These are phyloP conservation scores for Marasmarcha lunaedactyla DNA, from an alignment of 2,888 invertebrate genomes.

Conservation along the genomic window DNA sequence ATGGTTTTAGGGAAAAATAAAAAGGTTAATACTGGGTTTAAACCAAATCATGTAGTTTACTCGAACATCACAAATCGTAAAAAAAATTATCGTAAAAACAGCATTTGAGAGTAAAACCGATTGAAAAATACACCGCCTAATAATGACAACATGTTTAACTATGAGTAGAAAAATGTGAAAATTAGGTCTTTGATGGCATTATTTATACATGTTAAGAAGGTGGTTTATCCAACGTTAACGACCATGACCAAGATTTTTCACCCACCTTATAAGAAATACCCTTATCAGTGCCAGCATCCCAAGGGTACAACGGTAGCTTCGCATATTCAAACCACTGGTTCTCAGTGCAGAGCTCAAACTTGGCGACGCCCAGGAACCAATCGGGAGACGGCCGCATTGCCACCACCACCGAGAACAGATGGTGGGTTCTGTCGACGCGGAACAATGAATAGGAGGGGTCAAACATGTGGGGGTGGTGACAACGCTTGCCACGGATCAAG, in stretches of 20 bases:
- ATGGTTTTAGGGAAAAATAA: not conserved
- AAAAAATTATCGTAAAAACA: too few relatives aligned
- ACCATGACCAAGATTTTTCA: too few relatives aligned
- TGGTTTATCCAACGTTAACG: too few relatives aligned
- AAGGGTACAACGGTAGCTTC: constrained; percentile 43
- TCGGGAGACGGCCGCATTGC: constrained; percentile 57
- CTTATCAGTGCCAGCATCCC: constrained; percentile 55
- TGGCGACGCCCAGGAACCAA: constrained; percentile 53
- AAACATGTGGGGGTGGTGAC: constrained; percentile 50
- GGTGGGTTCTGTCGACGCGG: constrained; percentile 48
- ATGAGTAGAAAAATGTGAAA: too few relatives aligned
- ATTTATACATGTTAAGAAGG: too few relatives aligned
- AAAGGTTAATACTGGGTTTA: not conserved
- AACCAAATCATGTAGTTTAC: too few relatives aligned
- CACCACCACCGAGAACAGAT: constrained; percentile 46
- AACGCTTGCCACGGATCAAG: constrained; percentile 44
- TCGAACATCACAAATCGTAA: too few relatives aligned
- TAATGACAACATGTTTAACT: too few relatives aligned
- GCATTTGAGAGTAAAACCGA: too few relatives aligned
- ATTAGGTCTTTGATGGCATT: too few relatives aligned
- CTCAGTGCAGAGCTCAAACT: constrained; percentile 45
- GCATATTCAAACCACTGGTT: constrained; percentile 35
- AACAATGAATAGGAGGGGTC: constrained; percentile 49
- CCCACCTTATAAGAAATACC: constrained; percentile 59
- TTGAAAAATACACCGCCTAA: too few relatives aligned